Evolutionary conservation across 2,888 invertebrate species (phyloP), one percentile per base, ranked within the genome.

Genomic region (Dioctria rufipes): DNA sequence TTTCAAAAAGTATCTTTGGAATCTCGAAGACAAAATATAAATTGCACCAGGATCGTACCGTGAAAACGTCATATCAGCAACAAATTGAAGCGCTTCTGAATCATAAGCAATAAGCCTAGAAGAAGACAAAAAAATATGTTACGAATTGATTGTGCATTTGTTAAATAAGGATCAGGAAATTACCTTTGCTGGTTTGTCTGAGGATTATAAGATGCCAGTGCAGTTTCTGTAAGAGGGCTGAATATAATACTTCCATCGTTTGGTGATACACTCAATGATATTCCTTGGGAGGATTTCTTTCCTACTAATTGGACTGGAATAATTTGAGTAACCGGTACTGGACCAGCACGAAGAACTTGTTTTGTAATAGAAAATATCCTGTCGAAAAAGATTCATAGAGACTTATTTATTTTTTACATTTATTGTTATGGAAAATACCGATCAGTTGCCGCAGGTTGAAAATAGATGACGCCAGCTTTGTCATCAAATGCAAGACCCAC

Each of bases 281-380:
- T 90, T 4, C 96, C 95, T 87, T 95, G 95, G 0, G 96, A 96
- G 0, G 95, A 95, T 88, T 96, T 96, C 85, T 93, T 93, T 0
- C 96, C 96, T 11, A 95, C 94, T 66, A 95, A 89, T 82, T 93
- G 92, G 0, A 96, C 93, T 0, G 95, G 95, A 77, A 96, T 87
- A 83, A 93, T 92, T 65, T 93, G 92, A 54, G 93, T 93, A 84
- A 93, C 92, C 0, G 93, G 92, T 1, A 92, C 91, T 0, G 95
- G 95, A 0, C 95, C 95, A 2, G 93, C 91, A 2, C 93, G 92
- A 13, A 96, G 89, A 0, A 92, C 93, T 0, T 94, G 91, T 0
- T 95, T 94, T 0, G 94, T 92, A 3, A 96, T 92, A 82, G 95
- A 95, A 89, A 94, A 96, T 11, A 96, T 88, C 84, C 95, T 94